Evolutionary conservation across 2,797 vertebrate genomes (phyloP).

Genomic region (Chelidonichthys spinosus): DNA sequence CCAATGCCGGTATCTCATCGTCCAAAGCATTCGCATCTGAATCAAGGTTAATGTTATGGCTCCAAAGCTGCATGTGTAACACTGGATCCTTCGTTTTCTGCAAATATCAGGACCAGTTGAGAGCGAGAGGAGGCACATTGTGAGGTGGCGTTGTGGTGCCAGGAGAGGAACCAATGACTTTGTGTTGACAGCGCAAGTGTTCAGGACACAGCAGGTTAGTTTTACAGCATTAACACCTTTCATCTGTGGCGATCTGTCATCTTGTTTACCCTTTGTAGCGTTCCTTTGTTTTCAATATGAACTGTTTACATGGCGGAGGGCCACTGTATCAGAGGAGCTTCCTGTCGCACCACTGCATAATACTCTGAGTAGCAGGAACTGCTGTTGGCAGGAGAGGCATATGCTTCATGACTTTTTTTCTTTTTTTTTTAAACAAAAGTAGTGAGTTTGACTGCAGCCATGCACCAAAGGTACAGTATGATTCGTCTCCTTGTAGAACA

Average conservation of each 20-base stretch:
- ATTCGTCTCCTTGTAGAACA: constrained; percentile 1
- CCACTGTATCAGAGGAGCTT: constrained; percentile 26
- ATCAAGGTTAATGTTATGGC: constrained; percentile 29
- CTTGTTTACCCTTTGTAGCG: constrained; percentile 57
- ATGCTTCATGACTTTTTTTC: constrained; percentile 4
- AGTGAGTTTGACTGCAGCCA: constrained; percentile 43
- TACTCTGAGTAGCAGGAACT: constrained; percentile 22
- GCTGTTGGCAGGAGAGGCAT: constrained; percentile 15
- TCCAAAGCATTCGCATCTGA: constrained; percentile 38
- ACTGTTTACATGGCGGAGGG: constrained; percentile 66
- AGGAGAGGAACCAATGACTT: constrained; percentile 70
- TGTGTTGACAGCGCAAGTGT: constrained; percentile 75
- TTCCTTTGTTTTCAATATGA: constrained; percentile 71
- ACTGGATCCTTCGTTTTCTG: constrained; percentile 42
- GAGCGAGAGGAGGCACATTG: constrained; percentile 21
- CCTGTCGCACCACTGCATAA: constrained; percentile 30
- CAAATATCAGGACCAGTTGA: constrained; percentile 28
- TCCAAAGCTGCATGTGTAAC: constrained; percentile 6
- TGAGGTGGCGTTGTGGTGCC: constrained; percentile 49
- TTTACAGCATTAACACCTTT: constrained; percentile 67
- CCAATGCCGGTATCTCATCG: constrained; percentile 3
- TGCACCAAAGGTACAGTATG: constrained; percentile 74
- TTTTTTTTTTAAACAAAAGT: constrained; percentile 9
- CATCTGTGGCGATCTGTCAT: constrained; percentile 67
- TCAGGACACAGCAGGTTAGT: constrained; percentile 63